Evolutionary conservation across 2,113 vertebrate species (phyloP).

Genomic region (Antechinus stuartii): DNA sequence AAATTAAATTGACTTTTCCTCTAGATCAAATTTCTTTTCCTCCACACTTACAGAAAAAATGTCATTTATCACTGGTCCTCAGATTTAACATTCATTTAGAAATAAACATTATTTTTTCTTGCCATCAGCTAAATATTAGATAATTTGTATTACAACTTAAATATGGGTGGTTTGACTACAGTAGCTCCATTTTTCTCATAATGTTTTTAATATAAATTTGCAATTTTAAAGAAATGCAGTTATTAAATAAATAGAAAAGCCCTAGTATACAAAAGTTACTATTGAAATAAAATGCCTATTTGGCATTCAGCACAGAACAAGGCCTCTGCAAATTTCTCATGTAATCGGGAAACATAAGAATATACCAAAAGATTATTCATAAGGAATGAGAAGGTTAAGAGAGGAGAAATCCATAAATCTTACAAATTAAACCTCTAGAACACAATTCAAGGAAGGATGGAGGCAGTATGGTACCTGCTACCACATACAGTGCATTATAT

Average conservation of each 20-base stretch:
- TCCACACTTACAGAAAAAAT: constrained; percentile 42
- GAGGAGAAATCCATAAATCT: constrained; percentile 61
- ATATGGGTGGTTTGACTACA: constrained; percentile 64
- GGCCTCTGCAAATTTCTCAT: constrained; percentile 45
- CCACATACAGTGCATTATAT: constrained; percentile 22
- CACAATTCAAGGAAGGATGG: constrained; percentile 1
- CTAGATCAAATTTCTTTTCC: neutral
- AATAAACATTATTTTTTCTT: constrained; percentile 48
- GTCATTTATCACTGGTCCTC: constrained; percentile 48
- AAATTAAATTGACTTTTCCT: neutral
- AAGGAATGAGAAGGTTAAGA: constrained; percentile 59
- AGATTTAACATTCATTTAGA: constrained; percentile 40
- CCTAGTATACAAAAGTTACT: constrained; percentile 38
- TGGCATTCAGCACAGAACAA: constrained; percentile 57
- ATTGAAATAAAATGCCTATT: constrained; percentile 54
- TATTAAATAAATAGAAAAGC: constrained; percentile 58
- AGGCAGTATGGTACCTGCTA: neutral
- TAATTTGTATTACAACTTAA: constrained; percentile 47
- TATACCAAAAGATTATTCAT: constrained; percentile 66
- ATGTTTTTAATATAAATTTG: constrained; percentile 73
- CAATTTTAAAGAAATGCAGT: constrained; percentile 68
- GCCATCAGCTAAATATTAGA: constrained; percentile 60
- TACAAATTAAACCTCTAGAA: constrained; percentile 61
- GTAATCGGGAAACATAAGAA: constrained; percentile 55
- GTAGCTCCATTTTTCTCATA: constrained; percentile 71